Percentiles rank a stretch among this genome's conserved stretches.
phyloP scores from a whole-genome alignment of 1,140 invertebrate genomes.

The Ptiloglossa arizonensis region DNA sequence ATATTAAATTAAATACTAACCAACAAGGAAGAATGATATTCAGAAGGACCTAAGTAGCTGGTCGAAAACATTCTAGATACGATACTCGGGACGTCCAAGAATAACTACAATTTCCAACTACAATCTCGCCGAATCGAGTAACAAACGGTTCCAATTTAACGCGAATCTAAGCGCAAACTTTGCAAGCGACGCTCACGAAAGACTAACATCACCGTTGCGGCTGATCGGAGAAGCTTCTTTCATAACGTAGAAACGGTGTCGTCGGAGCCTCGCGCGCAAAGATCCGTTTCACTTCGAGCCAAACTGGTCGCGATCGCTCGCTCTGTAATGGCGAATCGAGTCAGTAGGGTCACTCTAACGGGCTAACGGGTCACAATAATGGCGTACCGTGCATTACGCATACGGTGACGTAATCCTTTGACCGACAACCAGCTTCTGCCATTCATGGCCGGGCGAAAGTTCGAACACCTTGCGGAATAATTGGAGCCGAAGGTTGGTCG shows the following conservation, averaged over 20 bases:
- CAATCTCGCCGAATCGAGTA: no score
- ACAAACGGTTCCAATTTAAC: no score
- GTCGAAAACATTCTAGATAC: no score
- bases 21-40: no score
- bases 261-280: neutral
- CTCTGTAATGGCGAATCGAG: slow-evolving; percentile 51
- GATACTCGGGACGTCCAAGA: no score
- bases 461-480: slow-evolving; percentile 17
- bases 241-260: neutral
- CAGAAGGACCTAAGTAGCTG: no score
- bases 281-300: slow-evolving; percentile 28
- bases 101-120: no score
- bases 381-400: slow-evolving; percentile 58
- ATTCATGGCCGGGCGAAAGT: slow-evolving; percentile 59
- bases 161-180: no score
- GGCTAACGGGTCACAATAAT: slow-evolving; percentile 58
- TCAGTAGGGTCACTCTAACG: slow-evolving; percentile 63
- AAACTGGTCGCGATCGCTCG: slow-evolving; percentile 35
- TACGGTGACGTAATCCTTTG: slow-evolving; percentile 57
- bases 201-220: no score
- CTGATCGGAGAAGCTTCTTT: neutral
- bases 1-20: no score
- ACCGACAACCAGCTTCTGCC: slow-evolving; percentile 49
- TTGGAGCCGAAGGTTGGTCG: neutral
- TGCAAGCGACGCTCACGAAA: no score